Conservation (phyloP, 2,797 vertebrate species). For the Pelochelys cantorii region DNA sequence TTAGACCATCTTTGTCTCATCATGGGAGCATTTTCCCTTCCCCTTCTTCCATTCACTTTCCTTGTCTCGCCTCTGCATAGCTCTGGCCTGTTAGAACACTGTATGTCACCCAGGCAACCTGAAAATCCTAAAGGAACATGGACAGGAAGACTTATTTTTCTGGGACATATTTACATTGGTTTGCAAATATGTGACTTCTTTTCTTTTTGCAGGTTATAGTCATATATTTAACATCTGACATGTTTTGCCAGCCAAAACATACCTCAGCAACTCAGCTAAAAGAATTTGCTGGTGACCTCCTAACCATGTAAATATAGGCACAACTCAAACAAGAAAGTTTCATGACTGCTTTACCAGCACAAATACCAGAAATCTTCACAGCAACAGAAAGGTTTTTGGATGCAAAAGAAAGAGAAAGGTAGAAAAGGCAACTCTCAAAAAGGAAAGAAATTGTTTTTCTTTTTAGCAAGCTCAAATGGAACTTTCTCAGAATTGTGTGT, state of each 20-base stretch:
- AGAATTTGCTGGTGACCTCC: not conserved
- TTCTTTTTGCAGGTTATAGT: not conserved
- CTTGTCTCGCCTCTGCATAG: not conserved
- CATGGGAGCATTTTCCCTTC: not conserved
- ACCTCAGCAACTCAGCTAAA: not conserved
- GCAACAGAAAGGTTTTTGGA: not conserved
- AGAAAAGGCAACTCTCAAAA: not conserved
- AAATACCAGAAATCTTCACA: not conserved
- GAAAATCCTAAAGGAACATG: not conserved
- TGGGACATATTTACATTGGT: not conserved
- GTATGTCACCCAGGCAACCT: conserved; percentile 49
- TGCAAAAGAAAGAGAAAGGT: rapidly evolving
- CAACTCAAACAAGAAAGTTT: not conserved
- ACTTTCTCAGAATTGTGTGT: not conserved
- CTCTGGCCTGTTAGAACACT: not conserved
- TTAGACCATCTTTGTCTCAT: not conserved
- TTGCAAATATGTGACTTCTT: not conserved
- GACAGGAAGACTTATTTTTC: not conserved
- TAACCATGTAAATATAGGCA: not conserved
- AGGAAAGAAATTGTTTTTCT: not conserved
- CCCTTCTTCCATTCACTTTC: not conserved
- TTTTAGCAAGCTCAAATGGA: not conserved
- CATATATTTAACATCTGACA: not conserved
- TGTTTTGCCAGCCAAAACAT: conserved; percentile 18
- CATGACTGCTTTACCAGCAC: not conserved